Percentiles rank a stretch among this genome's conserved stretches.
phyloP scores from a whole-genome alignment of 2,888 invertebrate species.

The Quadroppia sp. region DNA sequence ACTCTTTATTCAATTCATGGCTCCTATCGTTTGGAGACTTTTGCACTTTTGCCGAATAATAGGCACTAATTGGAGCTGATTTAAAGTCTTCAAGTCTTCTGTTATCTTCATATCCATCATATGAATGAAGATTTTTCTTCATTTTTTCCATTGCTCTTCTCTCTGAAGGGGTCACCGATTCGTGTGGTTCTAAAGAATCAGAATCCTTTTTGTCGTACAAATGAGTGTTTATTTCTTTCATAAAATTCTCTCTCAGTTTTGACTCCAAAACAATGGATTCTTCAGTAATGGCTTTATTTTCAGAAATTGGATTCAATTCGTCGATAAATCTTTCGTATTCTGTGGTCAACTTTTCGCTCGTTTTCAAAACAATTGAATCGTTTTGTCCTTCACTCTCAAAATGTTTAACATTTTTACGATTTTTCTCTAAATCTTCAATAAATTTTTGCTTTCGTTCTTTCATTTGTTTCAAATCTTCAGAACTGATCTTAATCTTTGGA shows the following conservation, averaged over 20 bases:
- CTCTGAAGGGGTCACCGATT: slow-evolving; percentile 26
- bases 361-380: background rate
- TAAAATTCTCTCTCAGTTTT: background rate
- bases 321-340: slow-evolving; percentile 28
- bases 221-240: too few species aligned
- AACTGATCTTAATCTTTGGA: background rate
- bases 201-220: background rate
- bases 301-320: slow-evolving; percentile 6
- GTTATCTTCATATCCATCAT: slow-evolving; percentile 4
- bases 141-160: slow-evolving; percentile 21
- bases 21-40: background rate
- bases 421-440: background rate
- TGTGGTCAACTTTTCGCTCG: background rate
- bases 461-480: background rate
- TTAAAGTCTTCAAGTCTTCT: slow-evolving; percentile 22
- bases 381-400: background rate
- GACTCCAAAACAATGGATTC: background rate
- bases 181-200: too few species aligned
- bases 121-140: slow-evolving; percentile 33
- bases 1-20: background rate
- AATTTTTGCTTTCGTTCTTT: background rate
- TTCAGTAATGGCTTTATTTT: background rate
- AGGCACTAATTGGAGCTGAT: slow-evolving; percentile 29
- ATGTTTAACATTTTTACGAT: background rate
- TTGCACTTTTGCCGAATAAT: slow-evolving; percentile 29